Percentiles rank a stretch among this genome's conserved stretches.
phyloP scores from a whole-genome alignment of 2,888 invertebrate genomes.

The Hyles lineata region DNA sequence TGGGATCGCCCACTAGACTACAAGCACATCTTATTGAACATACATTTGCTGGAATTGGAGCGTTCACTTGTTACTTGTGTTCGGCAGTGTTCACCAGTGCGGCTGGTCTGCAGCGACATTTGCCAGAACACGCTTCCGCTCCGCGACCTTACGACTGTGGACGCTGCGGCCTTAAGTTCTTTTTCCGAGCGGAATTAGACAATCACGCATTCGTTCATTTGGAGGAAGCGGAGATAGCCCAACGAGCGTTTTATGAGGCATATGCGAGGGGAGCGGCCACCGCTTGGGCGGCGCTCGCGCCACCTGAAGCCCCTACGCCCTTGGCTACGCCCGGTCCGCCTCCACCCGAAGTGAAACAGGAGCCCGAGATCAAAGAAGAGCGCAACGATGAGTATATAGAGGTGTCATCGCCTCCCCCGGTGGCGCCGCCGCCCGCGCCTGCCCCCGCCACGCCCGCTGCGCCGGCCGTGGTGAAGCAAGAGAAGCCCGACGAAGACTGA shows the following conservation, averaged over 20 bases:
- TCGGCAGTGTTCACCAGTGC: conserved; percentile 94
- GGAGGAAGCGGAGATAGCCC: conserved; percentile 82
- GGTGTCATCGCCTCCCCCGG: conserved; percentile 74
- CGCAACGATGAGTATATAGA: conserved; percentile 80
- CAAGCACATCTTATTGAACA: conserved; percentile 95
- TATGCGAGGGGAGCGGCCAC: conserved; percentile 77
- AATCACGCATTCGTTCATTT: conserved; percentile 90
- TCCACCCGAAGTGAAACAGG: conserved; percentile 65
- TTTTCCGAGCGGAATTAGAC: conserved; percentile 95
- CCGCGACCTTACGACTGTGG: conserved; percentile 94
- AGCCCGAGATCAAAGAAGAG: conserved; percentile 79
- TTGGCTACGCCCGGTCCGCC: conserved; percentile 46
- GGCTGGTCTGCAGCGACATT: conserved; percentile 91
- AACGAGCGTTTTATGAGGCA: conserved; percentile 78
- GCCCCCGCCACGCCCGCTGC: conserved; percentile 49
- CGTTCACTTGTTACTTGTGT: conserved; percentile 95
- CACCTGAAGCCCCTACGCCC: conserved; percentile 56
- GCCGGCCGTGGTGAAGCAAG: conserved; percentile 69
- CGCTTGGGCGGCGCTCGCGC: conserved; percentile 76
- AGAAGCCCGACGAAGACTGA: conserved; percentile 75
- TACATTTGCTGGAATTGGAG: conserved; percentile 94
- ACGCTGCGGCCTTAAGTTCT: conserved; percentile 93
- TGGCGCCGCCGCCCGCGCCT: conserved; percentile 52
- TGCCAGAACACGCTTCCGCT: conserved; percentile 91
- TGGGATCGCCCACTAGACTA: conserved; percentile 91